Conservation (phyloP, 2,888 invertebrate species). For the Acheta domesticus region DNA sequence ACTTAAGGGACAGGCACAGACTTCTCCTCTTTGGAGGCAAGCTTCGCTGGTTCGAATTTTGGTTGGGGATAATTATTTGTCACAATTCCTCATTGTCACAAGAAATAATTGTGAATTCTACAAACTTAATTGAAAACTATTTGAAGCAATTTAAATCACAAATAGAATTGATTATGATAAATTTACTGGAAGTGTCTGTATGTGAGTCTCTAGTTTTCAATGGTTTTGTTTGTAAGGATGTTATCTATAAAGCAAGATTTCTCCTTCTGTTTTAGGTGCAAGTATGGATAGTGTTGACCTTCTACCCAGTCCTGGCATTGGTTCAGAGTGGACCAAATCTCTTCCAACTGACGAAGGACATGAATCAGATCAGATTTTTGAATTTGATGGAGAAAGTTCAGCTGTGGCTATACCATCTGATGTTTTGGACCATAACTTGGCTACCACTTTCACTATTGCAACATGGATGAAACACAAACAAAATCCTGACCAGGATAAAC, state of each 20-base stretch:
- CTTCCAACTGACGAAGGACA: conserved; percentile 60
- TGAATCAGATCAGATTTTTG: conserved; percentile 88
- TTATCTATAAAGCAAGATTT: neutral
- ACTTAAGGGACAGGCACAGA: too few species aligned
- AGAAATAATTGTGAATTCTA: too few species aligned
- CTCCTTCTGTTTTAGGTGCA: conserved; percentile 54
- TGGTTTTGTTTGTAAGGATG: neutral
- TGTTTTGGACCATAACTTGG: conserved; percentile 71
- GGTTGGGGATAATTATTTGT: too few species aligned
- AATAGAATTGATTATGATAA: too few species aligned
- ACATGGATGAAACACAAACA: conserved; percentile 94
- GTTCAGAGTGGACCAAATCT: conserved; percentile 57
- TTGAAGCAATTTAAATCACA: too few species aligned
- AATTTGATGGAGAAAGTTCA: conserved; percentile 88
- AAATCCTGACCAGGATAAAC: conserved; percentile 74
- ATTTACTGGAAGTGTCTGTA: too few species aligned
- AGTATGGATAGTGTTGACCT: conserved; percentile 80
- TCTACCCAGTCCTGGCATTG: conserved; percentile 74
- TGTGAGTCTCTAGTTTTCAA: too few species aligned
- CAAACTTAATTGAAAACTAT: too few species aligned
- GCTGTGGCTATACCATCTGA: conserved; percentile 80
- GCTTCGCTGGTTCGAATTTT: too few species aligned
- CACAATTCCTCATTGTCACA: too few species aligned
- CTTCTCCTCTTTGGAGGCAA: too few species aligned
- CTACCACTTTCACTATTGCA: conserved; percentile 81